Evolutionary conservation across 2,113 vertebrate genomes (phyloP).

Genomic region (Eulemur macaco): DNA sequence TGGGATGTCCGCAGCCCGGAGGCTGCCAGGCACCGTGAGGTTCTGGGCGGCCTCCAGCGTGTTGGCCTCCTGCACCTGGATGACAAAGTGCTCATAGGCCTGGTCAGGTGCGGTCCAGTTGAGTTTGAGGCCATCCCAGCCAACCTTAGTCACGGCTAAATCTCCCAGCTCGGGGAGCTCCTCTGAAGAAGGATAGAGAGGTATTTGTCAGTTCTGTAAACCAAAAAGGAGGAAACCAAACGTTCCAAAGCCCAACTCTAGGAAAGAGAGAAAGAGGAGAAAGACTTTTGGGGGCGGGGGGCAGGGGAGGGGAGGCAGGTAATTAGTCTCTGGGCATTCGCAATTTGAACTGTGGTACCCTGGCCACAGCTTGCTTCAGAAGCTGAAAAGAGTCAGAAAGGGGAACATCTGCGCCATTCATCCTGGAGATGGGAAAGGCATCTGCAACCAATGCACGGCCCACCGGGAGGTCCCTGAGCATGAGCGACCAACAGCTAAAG

Average conservation of each 20-base stretch:
- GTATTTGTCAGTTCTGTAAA: constrained; percentile 77
- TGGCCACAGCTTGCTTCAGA: not conserved
- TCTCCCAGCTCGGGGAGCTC: constrained; percentile 89
- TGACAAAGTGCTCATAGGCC: constrained; percentile 89
- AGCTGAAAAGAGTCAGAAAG: not conserved
- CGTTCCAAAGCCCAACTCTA: not conserved
- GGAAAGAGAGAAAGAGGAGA: not conserved
- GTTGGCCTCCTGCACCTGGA: constrained; percentile 91
- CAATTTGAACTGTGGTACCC: not conserved
- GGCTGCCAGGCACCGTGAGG: constrained; percentile 85
- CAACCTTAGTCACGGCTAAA: constrained; percentile 86
- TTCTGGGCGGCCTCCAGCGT: constrained; percentile 82
- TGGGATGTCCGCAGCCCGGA: constrained; percentile 83
- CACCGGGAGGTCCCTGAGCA: not conserved
- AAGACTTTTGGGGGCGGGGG: not conserved
- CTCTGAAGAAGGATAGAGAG: constrained; percentile 90
- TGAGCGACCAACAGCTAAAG: not conserved
- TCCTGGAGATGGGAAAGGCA: not conserved
- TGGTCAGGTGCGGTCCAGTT: constrained; percentile 89
- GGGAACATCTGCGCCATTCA: not conserved
- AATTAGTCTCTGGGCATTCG: not conserved
- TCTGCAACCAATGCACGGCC: not conserved
- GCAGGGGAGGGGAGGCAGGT: too few species aligned
- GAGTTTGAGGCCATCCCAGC: constrained; percentile 93
- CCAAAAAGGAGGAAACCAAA: not conserved